A percentile compares a stretch with the other conserved stretches of the same genome.
Conservation (phyloP, 2,113 vertebrate species). For the Ophthalmolycus amberensis region DNA sequence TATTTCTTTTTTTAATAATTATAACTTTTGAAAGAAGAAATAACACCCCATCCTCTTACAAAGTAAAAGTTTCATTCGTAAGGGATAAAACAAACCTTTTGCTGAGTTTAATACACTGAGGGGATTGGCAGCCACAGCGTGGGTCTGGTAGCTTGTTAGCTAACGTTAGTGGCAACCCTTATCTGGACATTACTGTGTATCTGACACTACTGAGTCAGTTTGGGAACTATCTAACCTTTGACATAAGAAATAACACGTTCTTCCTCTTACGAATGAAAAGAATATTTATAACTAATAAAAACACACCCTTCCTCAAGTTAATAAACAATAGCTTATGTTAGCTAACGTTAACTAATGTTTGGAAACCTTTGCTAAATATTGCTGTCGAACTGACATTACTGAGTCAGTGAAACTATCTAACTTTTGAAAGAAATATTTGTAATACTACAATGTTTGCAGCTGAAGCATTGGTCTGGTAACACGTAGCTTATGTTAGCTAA, state of each 20-base stretch:
- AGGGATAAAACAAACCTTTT: not conserved
- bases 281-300: not conserved
- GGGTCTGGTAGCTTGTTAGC: not conserved
- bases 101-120: not conserved
- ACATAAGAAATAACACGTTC: not conserved
- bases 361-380: no score
- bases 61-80: not conserved
- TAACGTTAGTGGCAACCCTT: not conserved
- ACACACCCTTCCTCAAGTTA: not conserved
- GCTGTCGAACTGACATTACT: no score
- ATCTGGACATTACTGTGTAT: not conserved
- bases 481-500: no score
- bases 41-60: not conserved
- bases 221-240: not conserved
- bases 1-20: not conserved
- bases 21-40: not conserved
- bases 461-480: no score
- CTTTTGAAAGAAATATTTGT: no score
- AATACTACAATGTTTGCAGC: no score
- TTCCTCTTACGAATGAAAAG: not conserved
- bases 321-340: not conserved
- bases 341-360: not conserved
- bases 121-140: no score
- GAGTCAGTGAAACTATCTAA: no score
- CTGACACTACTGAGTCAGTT: not conserved